These are phyloP conservation scores for Tinea trinotella DNA, from an alignment of 2,888 invertebrate species.

Conservation along the genomic window DNA sequence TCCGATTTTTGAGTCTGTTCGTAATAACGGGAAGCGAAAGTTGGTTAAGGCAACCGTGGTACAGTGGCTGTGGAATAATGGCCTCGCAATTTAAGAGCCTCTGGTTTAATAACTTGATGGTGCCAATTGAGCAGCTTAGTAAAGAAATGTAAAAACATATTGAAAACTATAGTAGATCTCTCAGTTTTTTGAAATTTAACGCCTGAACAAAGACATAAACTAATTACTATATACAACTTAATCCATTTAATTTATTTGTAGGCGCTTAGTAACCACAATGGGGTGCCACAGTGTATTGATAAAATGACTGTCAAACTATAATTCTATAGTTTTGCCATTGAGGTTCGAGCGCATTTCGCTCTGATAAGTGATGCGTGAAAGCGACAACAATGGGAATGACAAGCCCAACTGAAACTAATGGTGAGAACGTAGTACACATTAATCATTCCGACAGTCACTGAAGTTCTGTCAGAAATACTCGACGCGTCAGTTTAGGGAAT, in stretches of 20 bases:
- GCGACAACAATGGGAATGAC: slow-evolving; percentile 24
- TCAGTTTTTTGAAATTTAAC: too few relatives aligned
- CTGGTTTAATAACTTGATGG: too few relatives aligned
- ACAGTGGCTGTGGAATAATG: too few relatives aligned
- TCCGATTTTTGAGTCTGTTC: too few relatives aligned
- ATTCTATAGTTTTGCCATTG: background rate
- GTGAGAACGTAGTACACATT: slow-evolving; percentile 28
- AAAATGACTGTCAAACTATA: slow-evolving; percentile 4
- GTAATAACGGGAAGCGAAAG: too few relatives aligned
- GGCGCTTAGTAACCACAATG: background rate
- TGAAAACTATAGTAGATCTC: too few relatives aligned
- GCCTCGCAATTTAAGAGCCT: too few relatives aligned
- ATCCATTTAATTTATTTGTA: background rate
- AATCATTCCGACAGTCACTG: slow-evolving; percentile 27
- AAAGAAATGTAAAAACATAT: too few relatives aligned
- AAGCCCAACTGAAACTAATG: slow-evolving; percentile 26
- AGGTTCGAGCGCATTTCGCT: slow-evolving; percentile 11
- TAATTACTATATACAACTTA: background rate
- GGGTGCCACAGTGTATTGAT: slow-evolving; percentile 1
- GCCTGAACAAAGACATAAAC: background rate
- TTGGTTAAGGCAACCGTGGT: too few relatives aligned
- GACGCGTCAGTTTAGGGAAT: slow-evolving; percentile 8
- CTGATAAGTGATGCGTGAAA: slow-evolving; percentile 22
- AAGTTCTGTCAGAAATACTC: slow-evolving; percentile 8
- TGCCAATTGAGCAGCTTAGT: too few relatives aligned